Evolutionary conservation across 2,888 invertebrate species (phyloP).

Genomic region (Dolomedes plantarius): DNA sequence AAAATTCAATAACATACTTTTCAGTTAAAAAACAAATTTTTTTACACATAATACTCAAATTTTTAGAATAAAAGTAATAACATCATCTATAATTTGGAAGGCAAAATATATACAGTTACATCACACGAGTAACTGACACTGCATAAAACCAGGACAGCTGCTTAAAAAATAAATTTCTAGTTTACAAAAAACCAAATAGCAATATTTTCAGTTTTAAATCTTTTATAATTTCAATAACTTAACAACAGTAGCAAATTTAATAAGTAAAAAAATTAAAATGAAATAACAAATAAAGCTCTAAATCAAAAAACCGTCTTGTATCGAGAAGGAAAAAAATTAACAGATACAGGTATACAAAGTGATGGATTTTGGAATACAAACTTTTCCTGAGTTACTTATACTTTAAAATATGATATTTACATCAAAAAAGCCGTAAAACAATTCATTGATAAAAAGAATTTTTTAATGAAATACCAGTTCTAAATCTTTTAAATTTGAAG

Average conservation of each 20-base stretch:
- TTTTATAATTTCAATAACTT: background rate
- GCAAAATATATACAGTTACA: no score
- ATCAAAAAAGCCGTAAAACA: background rate
- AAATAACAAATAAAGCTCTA: conserved; percentile 7
- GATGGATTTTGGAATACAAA: conserved; percentile 13
- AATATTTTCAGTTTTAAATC: no score
- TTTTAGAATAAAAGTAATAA: background rate
- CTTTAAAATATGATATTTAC: conserved; percentile 21
- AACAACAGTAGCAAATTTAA: no score
- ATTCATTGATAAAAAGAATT: background rate
- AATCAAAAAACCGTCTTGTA: background rate
- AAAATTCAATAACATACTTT: background rate
- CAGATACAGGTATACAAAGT: background rate
- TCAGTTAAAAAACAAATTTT: background rate
- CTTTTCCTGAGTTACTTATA: conserved; percentile 63
- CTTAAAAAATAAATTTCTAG: background rate
- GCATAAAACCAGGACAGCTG: background rate
- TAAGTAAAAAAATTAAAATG: no score
- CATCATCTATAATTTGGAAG: background rate
- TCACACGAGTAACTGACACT: background rate
- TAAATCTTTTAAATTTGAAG: background rate
- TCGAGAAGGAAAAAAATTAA: background rate
- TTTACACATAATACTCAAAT: background rate
- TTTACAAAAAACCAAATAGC: no score
- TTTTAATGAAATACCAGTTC: background rate